A percentile compares a stretch with the other conserved stretches of the same genome.
phyloP scores from a whole-genome alignment of 23 tunicate genomes.

The Ascidia mentula region DNA sequence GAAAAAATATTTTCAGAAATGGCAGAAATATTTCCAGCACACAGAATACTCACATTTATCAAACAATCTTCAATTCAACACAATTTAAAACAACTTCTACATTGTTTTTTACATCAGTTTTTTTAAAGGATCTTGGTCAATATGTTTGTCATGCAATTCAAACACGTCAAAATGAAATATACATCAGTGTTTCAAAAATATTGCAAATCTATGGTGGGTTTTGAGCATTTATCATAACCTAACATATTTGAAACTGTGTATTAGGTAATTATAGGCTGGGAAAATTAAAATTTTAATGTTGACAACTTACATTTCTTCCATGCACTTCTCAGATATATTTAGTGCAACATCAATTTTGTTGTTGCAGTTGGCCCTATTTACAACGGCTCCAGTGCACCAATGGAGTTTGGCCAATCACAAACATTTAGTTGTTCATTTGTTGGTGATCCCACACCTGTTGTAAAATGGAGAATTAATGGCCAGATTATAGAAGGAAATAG shows the following conservation, averaged over 20 bases:
- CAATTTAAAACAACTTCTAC: background rate
- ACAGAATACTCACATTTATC: no score
- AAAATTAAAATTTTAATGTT: no score
- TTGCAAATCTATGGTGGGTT: background rate
- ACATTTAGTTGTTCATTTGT: conserved; percentile 5
- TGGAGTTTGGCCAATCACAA: background rate
- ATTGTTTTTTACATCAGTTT: background rate
- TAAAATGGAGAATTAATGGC: conserved; percentile 11
- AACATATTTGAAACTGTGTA: no score
- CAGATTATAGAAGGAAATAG: background rate
- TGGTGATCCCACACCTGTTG: background rate
- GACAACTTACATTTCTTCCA: no score
- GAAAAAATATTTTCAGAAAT: no score
- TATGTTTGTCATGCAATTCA: background rate
- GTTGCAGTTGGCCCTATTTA: background rate
- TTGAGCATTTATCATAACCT: no score
- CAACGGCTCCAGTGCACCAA: background rate
- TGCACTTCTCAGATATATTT: no score
- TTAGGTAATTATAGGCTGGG: no score
- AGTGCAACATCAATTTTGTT: no score
- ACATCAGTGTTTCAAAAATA: background rate
- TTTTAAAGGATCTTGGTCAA: background rate
- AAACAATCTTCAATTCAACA: background rate
- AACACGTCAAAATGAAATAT: background rate
- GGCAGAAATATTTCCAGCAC: no score